Percentiles rank a stretch among this genome's conserved stretches.
These are phyloP conservation scores for Pollimyrus isidori DNA, from an alignment of 2,113 vertebrate species.

Conservation along the genomic window DNA sequence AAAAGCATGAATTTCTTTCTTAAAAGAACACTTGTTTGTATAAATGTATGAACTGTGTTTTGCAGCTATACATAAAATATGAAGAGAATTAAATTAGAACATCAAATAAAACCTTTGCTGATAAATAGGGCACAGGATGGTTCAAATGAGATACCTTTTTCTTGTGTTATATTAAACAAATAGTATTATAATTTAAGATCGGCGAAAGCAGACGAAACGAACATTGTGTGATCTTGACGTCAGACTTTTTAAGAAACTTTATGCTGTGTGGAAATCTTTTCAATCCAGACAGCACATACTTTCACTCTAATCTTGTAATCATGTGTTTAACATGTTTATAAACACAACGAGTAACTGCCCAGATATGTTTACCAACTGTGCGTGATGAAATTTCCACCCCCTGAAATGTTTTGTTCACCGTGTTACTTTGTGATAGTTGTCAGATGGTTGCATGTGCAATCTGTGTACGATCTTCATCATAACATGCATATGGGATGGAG, in stretches of 20 bases:
- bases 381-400: neutral
- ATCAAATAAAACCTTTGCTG: neutral
- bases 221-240: neutral
- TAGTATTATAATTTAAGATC: neutral
- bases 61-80: neutral
- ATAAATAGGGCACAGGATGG: neutral
- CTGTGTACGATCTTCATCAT: neutral
- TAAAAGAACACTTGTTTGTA: neutral
- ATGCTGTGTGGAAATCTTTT: neutral
- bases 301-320: neutral
- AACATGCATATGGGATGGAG: neutral
- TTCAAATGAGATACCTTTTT: neutral
- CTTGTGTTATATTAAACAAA: neutral
- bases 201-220: neutral
- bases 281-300: neutral
- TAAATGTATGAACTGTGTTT: neutral
- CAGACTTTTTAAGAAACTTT: neutral
- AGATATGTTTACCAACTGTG: neutral
- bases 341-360: neutral
- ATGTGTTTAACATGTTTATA: neutral
- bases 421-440: neutral
- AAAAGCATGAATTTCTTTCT: neutral
- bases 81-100: neutral
- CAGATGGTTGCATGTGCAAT: neutral
- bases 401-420: neutral